Conservation (phyloP, 2,797 vertebrate species). For the Cirrhinus molitorella region DNA sequence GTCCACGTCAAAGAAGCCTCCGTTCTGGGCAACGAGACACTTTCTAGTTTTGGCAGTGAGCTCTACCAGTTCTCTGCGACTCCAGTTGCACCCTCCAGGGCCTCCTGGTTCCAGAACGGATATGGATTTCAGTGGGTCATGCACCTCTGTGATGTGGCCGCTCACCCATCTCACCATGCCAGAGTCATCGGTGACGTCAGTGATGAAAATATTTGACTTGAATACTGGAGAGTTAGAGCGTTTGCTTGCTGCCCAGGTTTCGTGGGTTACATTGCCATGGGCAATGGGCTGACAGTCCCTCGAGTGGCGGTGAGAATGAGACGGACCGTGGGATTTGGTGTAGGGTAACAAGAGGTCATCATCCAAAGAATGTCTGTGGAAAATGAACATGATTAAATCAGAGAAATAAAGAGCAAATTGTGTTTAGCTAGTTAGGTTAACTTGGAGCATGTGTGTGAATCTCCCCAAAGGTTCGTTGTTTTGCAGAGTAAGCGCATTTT, state of each 20-base stretch:
- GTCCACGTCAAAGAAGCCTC: constrained; percentile 83
- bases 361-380: constrained; percentile 74
- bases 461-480: not conserved
- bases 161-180: constrained; percentile 69
- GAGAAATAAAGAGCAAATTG: not conserved
- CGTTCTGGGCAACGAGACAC: constrained; percentile 92
- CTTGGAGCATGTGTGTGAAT: not conserved
- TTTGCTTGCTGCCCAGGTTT: constrained; percentile 76
- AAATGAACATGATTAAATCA: not conserved
- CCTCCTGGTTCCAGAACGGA: constrained; percentile 90
- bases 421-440: constrained; percentile 6
- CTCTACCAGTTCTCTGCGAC: constrained; percentile 74
- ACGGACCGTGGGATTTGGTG: constrained; percentile 73
- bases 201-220: constrained; percentile 79
- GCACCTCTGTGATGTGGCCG: constrained; percentile 85
- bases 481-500: not conserved
- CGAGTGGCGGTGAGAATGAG: constrained; percentile 76
- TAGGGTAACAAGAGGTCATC: constrained; percentile 86
- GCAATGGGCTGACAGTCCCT: constrained; percentile 82
- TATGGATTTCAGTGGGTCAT: constrained; percentile 82
- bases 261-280: constrained; percentile 81
- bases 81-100: constrained; percentile 78
- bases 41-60: constrained; percentile 75
- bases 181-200: constrained; percentile 59
- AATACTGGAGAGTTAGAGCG: constrained; percentile 59